Evolutionary conservation across 2,888 invertebrate species (phyloP), one percentile per base, ranked within the genome.

Genomic region (Ichneumoninae sp.): DNA sequence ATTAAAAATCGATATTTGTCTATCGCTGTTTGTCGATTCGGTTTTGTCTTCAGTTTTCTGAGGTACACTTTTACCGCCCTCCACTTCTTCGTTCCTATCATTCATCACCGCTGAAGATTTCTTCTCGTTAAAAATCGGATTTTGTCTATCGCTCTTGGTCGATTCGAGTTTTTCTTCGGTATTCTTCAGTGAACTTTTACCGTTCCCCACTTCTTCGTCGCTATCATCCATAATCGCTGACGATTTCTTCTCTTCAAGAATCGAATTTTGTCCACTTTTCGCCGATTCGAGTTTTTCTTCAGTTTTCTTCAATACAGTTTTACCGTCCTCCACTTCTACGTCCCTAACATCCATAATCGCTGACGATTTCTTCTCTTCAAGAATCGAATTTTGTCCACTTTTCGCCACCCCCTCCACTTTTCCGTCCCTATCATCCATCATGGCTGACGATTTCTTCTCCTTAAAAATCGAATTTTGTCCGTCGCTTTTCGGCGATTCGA

Each of bases 41-140:
- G n/a, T 8, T 30, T 65, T 72, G 65, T 77, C 66, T 7, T 54
- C 26, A 26, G 6, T 5, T 71, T 68, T 52, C n/a, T 54, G 7
- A 3, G 26, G 2, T 1, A 26, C 10, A 16, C 10, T 57, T 44
- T 57, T 40, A 22, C 26, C 7, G 19, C 19, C 52, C 6, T 52
- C 52, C 19, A 13, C 5, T 52, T 52, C 19, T 19, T 19, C 19
- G 19, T 19, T 19, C 19, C 19, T 19, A 19, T 19, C 19, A 19
- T 19, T 19, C 19, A 33, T 54, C 3, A 62, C 30, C 1, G 8
- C 30, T 26, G 62, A 3, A 10, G 54, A 26, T 65, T 69, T 7
- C 33, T 16, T 22, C 7, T 57, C 54, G 22, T 52, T 36, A 6
- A 70, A 33, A 26, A 60, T 10, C 1, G 60, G 65, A 54, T 69